These are phyloP conservation scores for Herpailurus yagouaroundi DNA, from an alignment of 2,113 vertebrate genomes.

Conservation along the genomic window DNA sequence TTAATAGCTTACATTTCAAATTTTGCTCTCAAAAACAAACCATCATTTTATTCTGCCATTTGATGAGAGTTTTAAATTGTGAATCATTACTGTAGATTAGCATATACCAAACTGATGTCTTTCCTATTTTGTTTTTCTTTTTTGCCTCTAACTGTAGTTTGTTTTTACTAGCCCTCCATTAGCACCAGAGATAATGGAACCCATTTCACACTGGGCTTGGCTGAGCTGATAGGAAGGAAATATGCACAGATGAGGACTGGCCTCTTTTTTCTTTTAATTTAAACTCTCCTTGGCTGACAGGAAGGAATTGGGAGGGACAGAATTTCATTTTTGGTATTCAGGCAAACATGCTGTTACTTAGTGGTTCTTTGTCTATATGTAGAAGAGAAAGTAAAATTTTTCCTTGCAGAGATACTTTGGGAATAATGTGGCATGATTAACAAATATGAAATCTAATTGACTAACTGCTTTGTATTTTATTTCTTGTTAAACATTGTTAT, in stretches of 20 bases:
- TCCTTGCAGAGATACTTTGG: constrained; percentile 31
- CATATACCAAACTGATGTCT: not conserved
- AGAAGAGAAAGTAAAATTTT: constrained; percentile 39
- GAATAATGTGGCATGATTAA: not conserved
- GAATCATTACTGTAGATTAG: not conserved
- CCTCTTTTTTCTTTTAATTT: constrained; percentile 17
- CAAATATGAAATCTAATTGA: constrained; percentile 28
- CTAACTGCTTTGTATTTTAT: constrained; percentile 16
- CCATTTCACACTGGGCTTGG: constrained; percentile 16
- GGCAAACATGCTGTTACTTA: constrained; percentile 39
- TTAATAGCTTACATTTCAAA: constrained; percentile 20
- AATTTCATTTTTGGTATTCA: constrained; percentile 69
- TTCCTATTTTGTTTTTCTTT: not conserved
- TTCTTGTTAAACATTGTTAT: constrained; percentile 27
- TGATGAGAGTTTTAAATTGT: constrained; percentile 24
- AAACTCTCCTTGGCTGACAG: constrained; percentile 53
- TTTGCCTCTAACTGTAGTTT: not conserved
- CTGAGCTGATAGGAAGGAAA: constrained; percentile 70
- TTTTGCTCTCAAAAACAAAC: constrained; percentile 51
- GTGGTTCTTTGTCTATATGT: constrained; percentile 8
- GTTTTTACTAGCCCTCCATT: not conserved
- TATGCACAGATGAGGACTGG: not conserved
- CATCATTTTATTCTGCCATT: not conserved
- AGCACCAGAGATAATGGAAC: not conserved
- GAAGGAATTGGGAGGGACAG: constrained; percentile 77